Conservation (phyloP, 1,140 invertebrate species). For the Galendromus occidentalis region DNA sequence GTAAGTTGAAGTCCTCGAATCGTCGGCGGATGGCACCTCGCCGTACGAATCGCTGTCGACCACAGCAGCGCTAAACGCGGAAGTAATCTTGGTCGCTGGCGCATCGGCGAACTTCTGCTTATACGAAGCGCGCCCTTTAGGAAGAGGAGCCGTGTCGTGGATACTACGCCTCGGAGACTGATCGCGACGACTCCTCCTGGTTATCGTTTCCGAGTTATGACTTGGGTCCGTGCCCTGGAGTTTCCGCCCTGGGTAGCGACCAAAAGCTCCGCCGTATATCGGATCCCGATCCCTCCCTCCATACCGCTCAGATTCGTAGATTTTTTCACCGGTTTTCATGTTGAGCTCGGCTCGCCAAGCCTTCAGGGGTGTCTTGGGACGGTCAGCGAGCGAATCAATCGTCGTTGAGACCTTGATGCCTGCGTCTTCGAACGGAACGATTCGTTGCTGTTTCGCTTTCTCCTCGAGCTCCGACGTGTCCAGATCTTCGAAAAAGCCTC, state of each 20-base stretch:
- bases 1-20: neutral
- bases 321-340: neutral
- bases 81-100: neutral
- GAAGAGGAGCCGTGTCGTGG: neutral
- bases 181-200: neutral
- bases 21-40: neutral
- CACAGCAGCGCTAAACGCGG: neutral
- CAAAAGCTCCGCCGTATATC: neutral
- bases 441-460: neutral
- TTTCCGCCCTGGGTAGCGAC: neutral
- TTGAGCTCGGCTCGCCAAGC: neutral
- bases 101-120: neutral
- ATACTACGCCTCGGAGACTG: neutral
- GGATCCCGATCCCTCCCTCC: neutral
- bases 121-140: neutral
- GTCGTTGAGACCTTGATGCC: neutral
- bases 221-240: neutral
- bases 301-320: neutral
- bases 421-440: neutral
- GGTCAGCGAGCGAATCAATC: neutral
- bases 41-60: neutral
- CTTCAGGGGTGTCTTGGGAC: neutral
- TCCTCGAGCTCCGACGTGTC: neutral
- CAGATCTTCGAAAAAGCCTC: conserved; percentile 3
- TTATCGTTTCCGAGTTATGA: neutral